phyloP scores from a whole-genome alignment of 2,888 invertebrate genomes.

The Eupithecia inturbata region DNA sequence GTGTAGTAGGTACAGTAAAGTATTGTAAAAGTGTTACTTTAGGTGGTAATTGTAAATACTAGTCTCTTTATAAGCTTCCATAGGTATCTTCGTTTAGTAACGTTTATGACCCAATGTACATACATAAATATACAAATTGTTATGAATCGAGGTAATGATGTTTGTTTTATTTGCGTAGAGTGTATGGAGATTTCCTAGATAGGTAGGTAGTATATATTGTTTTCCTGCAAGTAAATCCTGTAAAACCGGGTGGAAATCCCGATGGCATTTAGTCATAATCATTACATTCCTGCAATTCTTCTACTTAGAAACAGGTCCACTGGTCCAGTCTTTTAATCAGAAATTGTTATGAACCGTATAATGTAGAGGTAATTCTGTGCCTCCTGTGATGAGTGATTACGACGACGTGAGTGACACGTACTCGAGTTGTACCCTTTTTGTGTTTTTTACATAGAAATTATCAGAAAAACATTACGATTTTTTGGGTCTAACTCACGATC shows the following conservation, averaged over 20 bases:
- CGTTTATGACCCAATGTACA: background rate
- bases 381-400: too few relatives aligned
- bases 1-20: background rate
- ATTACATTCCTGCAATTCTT: background rate
- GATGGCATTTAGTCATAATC: conserved; percentile 17
- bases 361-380: too few relatives aligned
- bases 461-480: too few relatives aligned
- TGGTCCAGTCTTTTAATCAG: background rate
- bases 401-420: too few relatives aligned
- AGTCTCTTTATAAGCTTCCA: background rate
- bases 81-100: background rate
- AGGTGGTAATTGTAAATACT: background rate
- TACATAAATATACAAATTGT: background rate
- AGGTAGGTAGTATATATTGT: background rate
- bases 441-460: too few relatives aligned
- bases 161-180: background rate
- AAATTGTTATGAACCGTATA: background rate
- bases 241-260: conserved; percentile 28
- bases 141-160: background rate
- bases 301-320: conserved; percentile 2
- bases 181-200: background rate
- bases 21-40: background rate
- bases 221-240: background rate
- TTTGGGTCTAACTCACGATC: too few relatives aligned
- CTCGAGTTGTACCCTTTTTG: too few relatives aligned